Evolutionary conservation across 2,888 invertebrate genomes (phyloP).

Genomic region (Clostera curtula): DNA sequence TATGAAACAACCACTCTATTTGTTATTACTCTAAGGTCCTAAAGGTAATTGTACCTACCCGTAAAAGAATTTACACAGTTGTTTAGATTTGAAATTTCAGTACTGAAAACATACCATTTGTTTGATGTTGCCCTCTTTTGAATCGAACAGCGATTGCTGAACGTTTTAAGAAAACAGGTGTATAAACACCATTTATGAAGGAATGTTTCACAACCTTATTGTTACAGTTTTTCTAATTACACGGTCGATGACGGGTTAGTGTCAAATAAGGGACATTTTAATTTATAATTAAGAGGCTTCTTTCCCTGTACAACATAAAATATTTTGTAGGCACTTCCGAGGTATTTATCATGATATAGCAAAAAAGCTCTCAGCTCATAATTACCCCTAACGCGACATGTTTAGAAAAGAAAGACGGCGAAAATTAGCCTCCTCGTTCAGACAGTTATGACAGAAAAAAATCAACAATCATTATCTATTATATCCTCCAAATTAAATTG

Average conservation of each 20-base stretch:
- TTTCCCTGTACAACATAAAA: too few relatives aligned
- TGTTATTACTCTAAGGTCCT: slow-evolving; percentile 7
- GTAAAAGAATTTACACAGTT: slow-evolving; percentile 41
- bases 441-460: too few relatives aligned
- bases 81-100: slow-evolving; percentile 26
- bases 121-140: slow-evolving; percentile 43
- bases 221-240: slow-evolving; percentile 7
- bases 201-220: slow-evolving; percentile 22
- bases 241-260: neutral
- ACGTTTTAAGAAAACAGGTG: slow-evolving; percentile 41
- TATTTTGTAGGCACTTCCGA: too few relatives aligned
- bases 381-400: too few relatives aligned
- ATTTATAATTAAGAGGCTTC: too few relatives aligned
- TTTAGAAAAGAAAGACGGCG: too few relatives aligned
- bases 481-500: too few relatives aligned
- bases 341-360: too few relatives aligned
- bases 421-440: too few relatives aligned
- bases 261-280: neutral
- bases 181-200: slow-evolving; percentile 28
- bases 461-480: too few relatives aligned
- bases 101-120: slow-evolving; percentile 31
- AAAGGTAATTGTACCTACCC: slow-evolving; percentile 15
- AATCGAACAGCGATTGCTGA: slow-evolving; percentile 29
- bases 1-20: too few relatives aligned
- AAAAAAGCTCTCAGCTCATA: too few relatives aligned